These are phyloP conservation scores for Rhopalosiphum nymphaeae DNA, from an alignment of 2,888 invertebrate genomes.

Conservation along the genomic window DNA sequence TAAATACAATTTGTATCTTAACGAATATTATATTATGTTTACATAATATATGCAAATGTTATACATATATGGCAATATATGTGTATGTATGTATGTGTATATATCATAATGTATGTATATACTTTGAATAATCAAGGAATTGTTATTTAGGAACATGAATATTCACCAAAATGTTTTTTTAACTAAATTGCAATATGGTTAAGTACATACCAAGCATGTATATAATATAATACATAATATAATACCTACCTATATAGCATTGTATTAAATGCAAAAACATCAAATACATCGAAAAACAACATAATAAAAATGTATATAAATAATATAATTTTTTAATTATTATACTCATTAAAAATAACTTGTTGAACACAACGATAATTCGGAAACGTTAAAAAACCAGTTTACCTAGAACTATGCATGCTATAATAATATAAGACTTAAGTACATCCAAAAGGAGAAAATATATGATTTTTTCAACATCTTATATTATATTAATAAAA, in stretches of 20 bases:
- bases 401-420: not conserved
- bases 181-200: not conserved
- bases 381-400: slow-evolving; percentile 7
- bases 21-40: not conserved
- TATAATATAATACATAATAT: slow-evolving; percentile 4
- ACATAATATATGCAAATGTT: not conserved
- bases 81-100: not conserved
- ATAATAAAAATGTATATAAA: slow-evolving; percentile 6
- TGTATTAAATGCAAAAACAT: not conserved
- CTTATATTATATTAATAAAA: not conserved
- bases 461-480: not conserved
- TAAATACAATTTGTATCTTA: not conserved
- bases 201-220: not conserved
- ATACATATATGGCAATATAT: not conserved
- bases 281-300: not conserved
- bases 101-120: not conserved
- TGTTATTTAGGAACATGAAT: slow-evolving; percentile 19
- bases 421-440: not conserved
- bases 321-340: slow-evolving; percentile 4
- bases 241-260: not conserved
- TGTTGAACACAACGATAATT: slow-evolving; percentile 11
- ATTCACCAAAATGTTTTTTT: slow-evolving; percentile 17
- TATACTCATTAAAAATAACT: slow-evolving; percentile 11
- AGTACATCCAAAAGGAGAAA: not conserved
- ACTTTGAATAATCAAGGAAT: slow-evolving; percentile 8